These are phyloP conservation scores for Alosa sapidissima DNA, from an alignment of 2,797 vertebrate genomes.

Conservation along the genomic window DNA sequence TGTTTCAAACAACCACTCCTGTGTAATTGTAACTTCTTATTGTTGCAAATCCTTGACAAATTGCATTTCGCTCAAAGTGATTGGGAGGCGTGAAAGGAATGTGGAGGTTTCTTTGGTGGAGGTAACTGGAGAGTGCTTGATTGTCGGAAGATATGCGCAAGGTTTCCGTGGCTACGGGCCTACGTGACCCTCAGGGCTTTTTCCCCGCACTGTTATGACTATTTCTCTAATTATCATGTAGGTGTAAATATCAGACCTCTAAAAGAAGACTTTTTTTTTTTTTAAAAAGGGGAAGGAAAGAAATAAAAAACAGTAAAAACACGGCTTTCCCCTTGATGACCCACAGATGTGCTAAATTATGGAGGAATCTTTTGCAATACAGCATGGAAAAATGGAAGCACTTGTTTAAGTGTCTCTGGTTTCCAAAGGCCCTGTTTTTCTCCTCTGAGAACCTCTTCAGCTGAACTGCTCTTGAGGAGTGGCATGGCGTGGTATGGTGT, in stretches of 20 bases:
- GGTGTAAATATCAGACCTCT: constrained; percentile 44
- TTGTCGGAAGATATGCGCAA: constrained; percentile 26
- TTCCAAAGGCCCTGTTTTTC: constrained; percentile 11
- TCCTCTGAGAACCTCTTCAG: background rate
- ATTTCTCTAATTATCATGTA: constrained; percentile 31
- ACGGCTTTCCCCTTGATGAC: constrained; percentile 28
- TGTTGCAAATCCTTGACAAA: constrained; percentile 40
- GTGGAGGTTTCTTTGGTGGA: constrained; percentile 25
- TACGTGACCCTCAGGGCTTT: constrained; percentile 25
- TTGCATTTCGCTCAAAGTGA: constrained; percentile 38
- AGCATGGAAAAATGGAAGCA: constrained; percentile 36
- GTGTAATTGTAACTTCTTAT: constrained; percentile 29
- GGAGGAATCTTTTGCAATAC: constrained; percentile 1
- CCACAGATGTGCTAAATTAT: constrained; percentile 32
- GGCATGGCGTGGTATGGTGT: too few species aligned
- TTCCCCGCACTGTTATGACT: constrained; percentile 31
- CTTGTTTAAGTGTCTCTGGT: constrained; percentile 16
- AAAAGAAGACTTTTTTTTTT: background rate
- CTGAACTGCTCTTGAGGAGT: background rate
- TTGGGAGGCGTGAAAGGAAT: constrained; percentile 35
- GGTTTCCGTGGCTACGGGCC: background rate
- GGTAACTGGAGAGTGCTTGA: constrained; percentile 30
- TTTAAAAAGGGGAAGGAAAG: background rate
- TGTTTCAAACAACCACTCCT: background rate
- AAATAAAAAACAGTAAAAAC: background rate